A percentile compares a stretch with the other conserved stretches of the same genome.
phyloP scores from a whole-genome alignment of 2,888 invertebrate species.

The Scotopteryx bipunctaria region DNA sequence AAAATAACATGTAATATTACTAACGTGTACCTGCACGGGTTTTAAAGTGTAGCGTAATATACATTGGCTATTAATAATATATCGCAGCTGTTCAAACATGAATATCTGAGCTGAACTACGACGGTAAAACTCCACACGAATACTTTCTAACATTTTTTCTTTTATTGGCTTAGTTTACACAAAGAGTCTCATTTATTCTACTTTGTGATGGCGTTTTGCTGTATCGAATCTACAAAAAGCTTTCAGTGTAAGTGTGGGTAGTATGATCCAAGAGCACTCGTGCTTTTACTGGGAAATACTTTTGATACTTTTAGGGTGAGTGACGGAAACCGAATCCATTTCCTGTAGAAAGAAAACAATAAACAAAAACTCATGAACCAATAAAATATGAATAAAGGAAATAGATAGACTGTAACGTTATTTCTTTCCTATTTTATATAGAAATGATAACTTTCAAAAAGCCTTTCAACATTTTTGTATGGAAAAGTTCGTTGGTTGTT shows the following conservation, averaged over 20 bases:
- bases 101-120: conserved; percentile 2
- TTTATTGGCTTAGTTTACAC: conserved; percentile 36
- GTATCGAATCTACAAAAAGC: conserved; percentile 36
- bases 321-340: conserved; percentile 12
- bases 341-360: conserved; percentile 2
- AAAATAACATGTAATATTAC: no score
- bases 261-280: conserved; percentile 11
- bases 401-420: background rate
- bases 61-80: no score
- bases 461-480: no score
- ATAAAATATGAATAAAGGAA: background rate
- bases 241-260: conserved; percentile 33
- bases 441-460: no score
- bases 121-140: background rate
- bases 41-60: no score
- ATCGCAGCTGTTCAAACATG: background rate
- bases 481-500: no score
- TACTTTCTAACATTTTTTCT: conserved; percentile 16
- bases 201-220: conserved; percentile 37
- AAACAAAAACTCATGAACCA: background rate
- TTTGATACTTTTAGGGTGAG: conserved; percentile 10
- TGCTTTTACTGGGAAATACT: conserved; percentile 12
- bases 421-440: conserved; percentile 1
- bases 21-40: no score
- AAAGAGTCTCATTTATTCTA: conserved; percentile 34